Evolutionary conservation across 2,797 vertebrate species (phyloP), one percentile per base, ranked within the genome.

Genomic region (Selene dorsalis): DNA sequence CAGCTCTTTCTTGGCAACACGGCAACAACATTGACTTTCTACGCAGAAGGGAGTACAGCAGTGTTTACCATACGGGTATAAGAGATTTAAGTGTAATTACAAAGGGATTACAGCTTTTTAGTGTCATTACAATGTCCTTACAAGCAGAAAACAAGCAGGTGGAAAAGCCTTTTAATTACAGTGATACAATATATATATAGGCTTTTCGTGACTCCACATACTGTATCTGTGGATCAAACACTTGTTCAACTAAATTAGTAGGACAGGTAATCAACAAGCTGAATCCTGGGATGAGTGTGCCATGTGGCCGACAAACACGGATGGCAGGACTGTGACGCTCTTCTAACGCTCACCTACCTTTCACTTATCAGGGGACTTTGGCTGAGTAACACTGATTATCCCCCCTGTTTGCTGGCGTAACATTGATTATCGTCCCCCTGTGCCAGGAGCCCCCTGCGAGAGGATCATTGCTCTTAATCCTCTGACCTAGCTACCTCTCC

Each of bases 381-480:
- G 82, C 86, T 78, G 84, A 81, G 82, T 85, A 89, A 89, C 86
- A 87, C 89, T 86, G 90, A 93, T 93, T 91, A 92, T 94, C 90
- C 89, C 87, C 80, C 89, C 82, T 83, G 88, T 92, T 90, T 90
- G 84, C 89, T 61, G 82, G 87, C 84, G 84, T 90, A 90, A 90
- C 92, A 91, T 92, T 92, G 93, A 94, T 94, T 94, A 90, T 84
- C 43, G 12, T 80, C 88, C 86, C 87, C 60, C 61, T 67, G 86
- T 88, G 92, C 89, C 91, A 90, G 84, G 57, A 91, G 88, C 78
- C 92, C 92, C 91, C 87, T 91, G 77, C 84, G 91, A 92, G 92
- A 91, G 92, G 93, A 93, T 94, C 92, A 93, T 88, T 94, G 89
- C 90, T 92, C 88, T 92, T 91, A 94, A 94, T 94, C 93, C 91